Conservation (phyloP, 2,797 vertebrate genomes). For the Hirundo rustica region DNA sequence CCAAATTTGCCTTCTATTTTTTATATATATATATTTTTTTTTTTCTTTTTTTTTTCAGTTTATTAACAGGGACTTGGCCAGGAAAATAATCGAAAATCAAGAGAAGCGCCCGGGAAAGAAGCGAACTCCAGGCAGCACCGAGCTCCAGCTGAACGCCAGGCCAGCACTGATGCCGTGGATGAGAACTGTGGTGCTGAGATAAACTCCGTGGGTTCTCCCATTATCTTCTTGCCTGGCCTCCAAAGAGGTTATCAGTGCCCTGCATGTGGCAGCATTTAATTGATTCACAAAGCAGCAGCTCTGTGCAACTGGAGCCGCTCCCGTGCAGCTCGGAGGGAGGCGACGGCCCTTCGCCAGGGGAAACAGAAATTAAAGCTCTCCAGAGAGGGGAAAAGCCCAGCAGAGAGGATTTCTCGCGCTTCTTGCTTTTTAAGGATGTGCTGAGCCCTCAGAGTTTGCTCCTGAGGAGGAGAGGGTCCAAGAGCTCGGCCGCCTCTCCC, state of each 20-base stretch:
- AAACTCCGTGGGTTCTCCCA: constrained; percentile 30
- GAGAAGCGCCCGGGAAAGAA: neutral
- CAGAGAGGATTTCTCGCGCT: neutral
- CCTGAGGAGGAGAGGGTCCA: neutral
- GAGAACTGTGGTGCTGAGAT: constrained; percentile 39
- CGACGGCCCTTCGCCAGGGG: neutral
- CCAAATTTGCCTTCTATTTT: neutral
- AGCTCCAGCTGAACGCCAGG: neutral
- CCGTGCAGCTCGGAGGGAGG: neutral
- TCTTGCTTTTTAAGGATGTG: neutral
- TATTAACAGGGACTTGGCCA: neutral
- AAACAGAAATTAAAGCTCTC: neutral
- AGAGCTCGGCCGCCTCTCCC: neutral
- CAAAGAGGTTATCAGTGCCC: constrained; percentile 43
- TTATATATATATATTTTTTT: too few relatives aligned
- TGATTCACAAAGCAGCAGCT: constrained; percentile 53
- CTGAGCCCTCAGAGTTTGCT: neutral
- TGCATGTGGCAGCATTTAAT: constrained; percentile 47
- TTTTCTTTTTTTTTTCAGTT: neutral
- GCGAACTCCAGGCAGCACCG: neutral
- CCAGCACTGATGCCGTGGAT: constrained; percentile 28
- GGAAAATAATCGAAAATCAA: neutral
- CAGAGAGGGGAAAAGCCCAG: neutral
- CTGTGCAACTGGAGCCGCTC: neutral
- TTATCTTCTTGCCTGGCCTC: constrained; percentile 17